Evolutionary conservation across 2,113 vertebrate genomes (phyloP), one percentile per base, ranked within the genome.

Genomic region (Andinoacara biseriatus): DNA sequence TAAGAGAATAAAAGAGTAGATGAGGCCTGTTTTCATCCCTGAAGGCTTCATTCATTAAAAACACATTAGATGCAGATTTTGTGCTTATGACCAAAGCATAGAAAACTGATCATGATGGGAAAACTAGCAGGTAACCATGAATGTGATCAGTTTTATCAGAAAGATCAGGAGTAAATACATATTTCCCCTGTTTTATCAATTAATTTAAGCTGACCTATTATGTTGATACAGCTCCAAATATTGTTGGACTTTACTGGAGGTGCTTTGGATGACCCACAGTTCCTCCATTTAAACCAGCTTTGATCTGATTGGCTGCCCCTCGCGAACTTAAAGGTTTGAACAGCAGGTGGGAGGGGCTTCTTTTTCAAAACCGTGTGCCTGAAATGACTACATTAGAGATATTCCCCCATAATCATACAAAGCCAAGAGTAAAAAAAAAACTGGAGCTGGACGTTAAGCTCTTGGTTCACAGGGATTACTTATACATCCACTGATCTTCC

Each of bases 1-100:
- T 78, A 72, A 84, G 81, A 84, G 69, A 86, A 83, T 78, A 62
- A 79, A 83, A 88, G 87, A 89, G 84, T 59, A 89, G 84, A 81
- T 7, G 86, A 81, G 67, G 54, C 58, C 86, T 7, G 63, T 60
- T 81, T 81, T 26, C 74, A 52, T 49, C 83, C 86, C 81, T 11
- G 59, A 40, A 80, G 76, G 86, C 76, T 86, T 87, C 89, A 56
- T 76, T 86, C 78, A 65, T 88, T 79, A 76, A 87, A 84, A 86
- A 69, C 61, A 74, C 18, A 35, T 29, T 63, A 46, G 58, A 13
- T 3, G 57, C 63, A 40, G 63, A 82, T 76, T 81, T 86, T 89
- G 89, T 90, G 85, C 86, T 92, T 90, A 4, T 61, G 76, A 82
- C 29, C 33, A 62, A 87, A 90, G 24, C 60, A 82, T 40, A 38